phyloP scores from a whole-genome alignment of 2,797 vertebrate genomes.

The Paratrypauchen microcephalus region DNA sequence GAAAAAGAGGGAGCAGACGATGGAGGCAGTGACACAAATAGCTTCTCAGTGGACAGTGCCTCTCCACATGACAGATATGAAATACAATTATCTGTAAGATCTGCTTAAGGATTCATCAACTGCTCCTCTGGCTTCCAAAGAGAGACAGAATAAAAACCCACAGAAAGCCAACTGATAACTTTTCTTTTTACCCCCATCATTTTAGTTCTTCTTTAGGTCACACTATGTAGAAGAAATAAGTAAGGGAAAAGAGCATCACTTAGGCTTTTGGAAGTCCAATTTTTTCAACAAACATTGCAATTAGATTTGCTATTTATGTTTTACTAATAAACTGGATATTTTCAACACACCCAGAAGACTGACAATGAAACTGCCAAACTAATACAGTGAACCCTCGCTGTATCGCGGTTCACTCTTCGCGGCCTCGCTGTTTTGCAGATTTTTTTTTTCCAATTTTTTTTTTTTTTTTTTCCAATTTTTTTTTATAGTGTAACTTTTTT shows the following conservation, averaged over 20 bases:
- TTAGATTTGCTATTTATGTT: not conserved
- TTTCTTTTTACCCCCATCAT: constrained; percentile 65
- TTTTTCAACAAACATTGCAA: no score
- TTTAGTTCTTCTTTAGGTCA: constrained; percentile 13
- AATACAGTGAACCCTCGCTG: no score
- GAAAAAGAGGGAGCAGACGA: constrained; percentile 48
- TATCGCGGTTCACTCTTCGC: no score
- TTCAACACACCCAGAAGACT: no score
- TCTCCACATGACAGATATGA: constrained; percentile 90
- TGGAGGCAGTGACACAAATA: constrained; percentile 83
- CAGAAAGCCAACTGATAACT: constrained; percentile 74
- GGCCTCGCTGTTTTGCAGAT: no score
- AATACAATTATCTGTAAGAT: constrained; percentile 98
- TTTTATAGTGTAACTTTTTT: no score
- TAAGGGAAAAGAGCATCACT: not conserved
- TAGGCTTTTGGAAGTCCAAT: no score
- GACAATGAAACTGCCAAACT: no score
- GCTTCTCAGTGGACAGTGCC: constrained; percentile 88
- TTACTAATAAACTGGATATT: not conserved
- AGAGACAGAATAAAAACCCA: constrained; percentile 46
- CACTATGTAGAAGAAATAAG: not conserved
- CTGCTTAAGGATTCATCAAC: constrained; percentile 90
- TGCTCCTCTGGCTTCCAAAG: constrained; percentile 70
- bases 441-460: no score
- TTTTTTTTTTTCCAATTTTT: no score